Evolutionary conservation across 2,797 vertebrate genomes (phyloP).

Genomic region (Antrozous pallidus): DNA sequence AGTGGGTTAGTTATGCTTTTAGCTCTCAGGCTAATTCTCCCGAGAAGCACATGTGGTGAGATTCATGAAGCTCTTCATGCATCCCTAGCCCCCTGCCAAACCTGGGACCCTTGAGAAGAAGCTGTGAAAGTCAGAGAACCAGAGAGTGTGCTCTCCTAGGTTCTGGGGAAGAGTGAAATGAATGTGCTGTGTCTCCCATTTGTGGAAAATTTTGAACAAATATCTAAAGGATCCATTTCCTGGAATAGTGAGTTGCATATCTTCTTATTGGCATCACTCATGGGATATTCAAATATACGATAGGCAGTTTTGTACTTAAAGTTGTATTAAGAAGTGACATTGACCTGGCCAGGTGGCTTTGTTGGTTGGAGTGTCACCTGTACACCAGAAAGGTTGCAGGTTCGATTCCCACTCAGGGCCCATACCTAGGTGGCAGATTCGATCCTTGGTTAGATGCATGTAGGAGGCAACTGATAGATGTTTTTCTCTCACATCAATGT

Average conservation of each 20-base stretch:
- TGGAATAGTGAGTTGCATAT: background rate
- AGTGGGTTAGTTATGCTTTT: background rate
- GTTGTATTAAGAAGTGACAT: background rate
- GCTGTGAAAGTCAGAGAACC: background rate
- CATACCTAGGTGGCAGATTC: background rate
- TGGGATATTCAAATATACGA: background rate
- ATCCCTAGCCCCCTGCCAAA: background rate
- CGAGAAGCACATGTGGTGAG: background rate
- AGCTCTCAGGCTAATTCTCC: background rate
- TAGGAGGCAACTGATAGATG: background rate
- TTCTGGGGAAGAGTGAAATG: accelerated
- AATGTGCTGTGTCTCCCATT: background rate
- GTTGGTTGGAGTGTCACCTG: background rate
- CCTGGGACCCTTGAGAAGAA: background rate
- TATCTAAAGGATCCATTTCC: background rate
- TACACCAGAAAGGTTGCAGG: background rate
- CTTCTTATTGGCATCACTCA: background rate
- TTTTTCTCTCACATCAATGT: background rate
- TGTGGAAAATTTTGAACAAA: background rate
- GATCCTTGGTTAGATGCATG: background rate
- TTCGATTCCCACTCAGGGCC: background rate
- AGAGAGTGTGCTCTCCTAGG: background rate
- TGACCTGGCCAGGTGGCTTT: background rate
- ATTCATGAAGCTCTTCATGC: background rate
- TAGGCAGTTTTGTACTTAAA: background rate